These are phyloP conservation scores for Scaptodrosophila lebanonensis DNA, from an alignment of 1,140 invertebrate species.

Conservation along the genomic window DNA sequence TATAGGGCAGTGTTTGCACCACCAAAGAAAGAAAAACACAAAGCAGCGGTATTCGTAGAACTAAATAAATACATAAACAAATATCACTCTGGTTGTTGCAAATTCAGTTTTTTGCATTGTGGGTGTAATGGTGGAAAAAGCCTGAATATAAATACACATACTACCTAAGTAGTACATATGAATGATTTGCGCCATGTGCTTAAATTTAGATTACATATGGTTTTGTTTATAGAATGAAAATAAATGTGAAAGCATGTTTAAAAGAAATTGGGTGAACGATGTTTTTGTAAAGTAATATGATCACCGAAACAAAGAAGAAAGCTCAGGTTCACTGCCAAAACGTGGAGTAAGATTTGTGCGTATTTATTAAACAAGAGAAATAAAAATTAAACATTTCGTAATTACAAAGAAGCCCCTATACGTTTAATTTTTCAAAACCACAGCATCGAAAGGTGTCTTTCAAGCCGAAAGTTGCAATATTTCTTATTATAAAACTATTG, in stretches of 20 bases:
- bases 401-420: conserved; percentile 26
- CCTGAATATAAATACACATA: neutral
- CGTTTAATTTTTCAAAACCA: neutral
- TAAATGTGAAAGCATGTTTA: neutral
- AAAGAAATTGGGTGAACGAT: conserved; percentile 23
- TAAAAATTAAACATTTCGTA: conserved; percentile 15
- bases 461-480: conserved; percentile 1
- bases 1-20: neutral
- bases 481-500: conserved; percentile 5
- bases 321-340: conserved; percentile 77
- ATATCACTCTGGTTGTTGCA: conserved; percentile 52
- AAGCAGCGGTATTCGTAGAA: neutral
- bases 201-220: conserved; percentile 7
- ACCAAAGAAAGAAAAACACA: conserved; percentile 4
- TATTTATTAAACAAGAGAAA: conserved; percentile 19
- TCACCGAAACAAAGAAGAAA: conserved; percentile 64
- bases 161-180: conserved; percentile 10
- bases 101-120: conserved; percentile 23
- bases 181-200: conserved; percentile 29
- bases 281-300: conserved; percentile 32
- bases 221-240: too few species aligned
- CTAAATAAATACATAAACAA: conserved; percentile 7
- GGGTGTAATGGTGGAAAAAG: conserved; percentile 28
- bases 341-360: conserved; percentile 61
- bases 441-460: neutral